phyloP scores from a whole-genome alignment of 1,140 invertebrate species.

The Calephelis virginiensis region DNA sequence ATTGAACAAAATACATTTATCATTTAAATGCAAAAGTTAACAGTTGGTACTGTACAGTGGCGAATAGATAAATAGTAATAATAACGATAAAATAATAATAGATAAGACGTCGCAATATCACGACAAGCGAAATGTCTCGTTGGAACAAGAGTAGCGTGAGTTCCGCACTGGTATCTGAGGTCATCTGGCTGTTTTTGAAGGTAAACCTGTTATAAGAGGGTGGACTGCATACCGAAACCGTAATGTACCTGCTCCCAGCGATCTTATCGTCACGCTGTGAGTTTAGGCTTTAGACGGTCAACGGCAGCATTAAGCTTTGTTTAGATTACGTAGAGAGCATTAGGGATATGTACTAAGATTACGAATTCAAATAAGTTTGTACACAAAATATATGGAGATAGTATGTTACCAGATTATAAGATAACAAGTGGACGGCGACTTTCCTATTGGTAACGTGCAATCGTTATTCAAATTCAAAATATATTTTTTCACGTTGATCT shows the following conservation, averaged over 20 bases:
- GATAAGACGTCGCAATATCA: neutral
- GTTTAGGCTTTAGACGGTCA: slow-evolving; percentile 2
- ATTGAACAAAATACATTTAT: too few species aligned
- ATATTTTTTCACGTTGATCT: too few species aligned
- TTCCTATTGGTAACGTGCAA: too few species aligned
- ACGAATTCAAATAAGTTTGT: too few species aligned
- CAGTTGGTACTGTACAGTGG: neutral
- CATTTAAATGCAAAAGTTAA: neutral
- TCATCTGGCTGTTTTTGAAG: slow-evolving; percentile 39
- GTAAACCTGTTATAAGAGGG: slow-evolving; percentile 38
- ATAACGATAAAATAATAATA: neutral
- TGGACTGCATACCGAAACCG: slow-evolving; percentile 30
- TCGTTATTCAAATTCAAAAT: too few species aligned
- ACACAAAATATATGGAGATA: too few species aligned
- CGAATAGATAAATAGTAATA: neutral
- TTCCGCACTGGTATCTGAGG: slow-evolving; percentile 37
- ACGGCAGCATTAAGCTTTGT: neutral
- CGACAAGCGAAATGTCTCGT: slow-evolving; percentile 13
- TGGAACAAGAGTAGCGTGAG: slow-evolving; percentile 30
- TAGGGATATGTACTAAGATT: too few species aligned
- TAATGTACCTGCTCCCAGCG: slow-evolving; percentile 25
- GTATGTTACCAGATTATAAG: too few species aligned
- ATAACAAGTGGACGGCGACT: too few species aligned
- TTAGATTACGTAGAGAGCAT: neutral
- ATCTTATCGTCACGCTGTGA: slow-evolving; percentile 21